A percentile compares a stretch with the other conserved stretches of the same genome.
Conservation (phyloP, 1,140 invertebrate genomes). For the Teleogryllus occipitalis region DNA sequence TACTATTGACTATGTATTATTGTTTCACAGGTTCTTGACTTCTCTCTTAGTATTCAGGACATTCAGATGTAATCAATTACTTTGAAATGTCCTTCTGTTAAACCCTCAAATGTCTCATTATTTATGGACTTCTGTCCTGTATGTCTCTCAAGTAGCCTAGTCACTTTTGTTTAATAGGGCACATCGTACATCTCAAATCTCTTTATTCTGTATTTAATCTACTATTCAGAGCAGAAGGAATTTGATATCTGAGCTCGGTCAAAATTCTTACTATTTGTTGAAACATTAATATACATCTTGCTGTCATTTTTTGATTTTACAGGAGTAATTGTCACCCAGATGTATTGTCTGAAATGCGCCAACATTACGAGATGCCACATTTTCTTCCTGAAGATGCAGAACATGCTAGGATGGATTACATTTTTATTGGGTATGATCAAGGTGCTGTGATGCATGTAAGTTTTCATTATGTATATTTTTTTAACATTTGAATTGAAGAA, state of each 20-base stretch:
- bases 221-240: not conserved
- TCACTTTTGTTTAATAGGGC: too few relatives aligned
- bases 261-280: not conserved
- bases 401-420: constrained; percentile 81
- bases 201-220: too few relatives aligned
- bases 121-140: too few relatives aligned
- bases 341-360: constrained; percentile 62
- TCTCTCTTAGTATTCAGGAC: too few relatives aligned
- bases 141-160: too few relatives aligned
- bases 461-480: constrained; percentile 23
- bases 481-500: too few relatives aligned
- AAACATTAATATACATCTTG: constrained; percentile 9
- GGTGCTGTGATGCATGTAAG: constrained; percentile 89
- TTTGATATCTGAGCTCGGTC: not conserved
- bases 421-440: constrained; percentile 87
- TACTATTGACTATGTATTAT: too few relatives aligned
- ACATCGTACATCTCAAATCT: too few relatives aligned
- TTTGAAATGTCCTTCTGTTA: too few relatives aligned
- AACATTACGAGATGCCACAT: constrained; percentile 72
- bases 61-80: too few relatives aligned
- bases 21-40: too few relatives aligned
- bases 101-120: too few relatives aligned
- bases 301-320: constrained; percentile 25
- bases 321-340: constrained; percentile 82
- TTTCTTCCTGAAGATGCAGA: constrained; percentile 85